phyloP scores from a whole-genome alignment of 2,113 vertebrate genomes.

The Oreocharis arfaki region DNA sequence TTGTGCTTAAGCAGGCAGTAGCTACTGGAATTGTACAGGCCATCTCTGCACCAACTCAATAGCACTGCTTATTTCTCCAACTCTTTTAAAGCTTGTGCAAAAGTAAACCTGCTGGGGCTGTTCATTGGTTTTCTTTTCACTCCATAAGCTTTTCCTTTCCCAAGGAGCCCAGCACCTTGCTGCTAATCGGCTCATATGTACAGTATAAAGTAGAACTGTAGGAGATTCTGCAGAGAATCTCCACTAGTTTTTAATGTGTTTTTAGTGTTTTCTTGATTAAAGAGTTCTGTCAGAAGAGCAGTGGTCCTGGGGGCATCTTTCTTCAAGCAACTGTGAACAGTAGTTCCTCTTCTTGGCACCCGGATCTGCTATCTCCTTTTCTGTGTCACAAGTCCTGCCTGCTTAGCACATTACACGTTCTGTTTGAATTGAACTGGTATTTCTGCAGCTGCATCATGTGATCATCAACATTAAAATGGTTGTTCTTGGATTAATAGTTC shows the following conservation, averaged over 20 bases:
- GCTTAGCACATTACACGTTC: not conserved
- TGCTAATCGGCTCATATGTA: not conserved
- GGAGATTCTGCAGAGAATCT: not conserved
- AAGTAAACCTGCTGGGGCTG: constrained; percentile 35
- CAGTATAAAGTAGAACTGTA: not conserved
- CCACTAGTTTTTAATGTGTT: not conserved
- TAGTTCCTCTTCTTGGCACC: not conserved
- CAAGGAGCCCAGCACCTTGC: not conserved
- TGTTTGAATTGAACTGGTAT: constrained; percentile 18
- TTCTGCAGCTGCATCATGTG: constrained; percentile 16
- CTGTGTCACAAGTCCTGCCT: not conserved
- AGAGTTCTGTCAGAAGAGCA: not conserved
- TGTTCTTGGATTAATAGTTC: constrained; percentile 50
- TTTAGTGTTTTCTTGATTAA: constrained; percentile 7
- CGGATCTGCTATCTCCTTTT: not conserved
- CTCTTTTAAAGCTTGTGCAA: constrained; percentile 8
- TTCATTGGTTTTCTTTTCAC: constrained; percentile 21
- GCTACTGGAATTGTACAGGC: constrained; percentile 31
- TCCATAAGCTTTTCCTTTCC: not conserved
- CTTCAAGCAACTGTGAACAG: not conserved
- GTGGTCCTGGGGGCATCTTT: not conserved
- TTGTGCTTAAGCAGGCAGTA: constrained; percentile 30
- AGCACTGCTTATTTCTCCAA: constrained; percentile 13
- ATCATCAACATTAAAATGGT: constrained; percentile 29
- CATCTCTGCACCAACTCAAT: constrained; percentile 10